Evolutionary conservation across 2,888 invertebrate genomes (phyloP), one percentile per base, ranked within the genome.

Genomic region (Molorchus minor): DNA sequence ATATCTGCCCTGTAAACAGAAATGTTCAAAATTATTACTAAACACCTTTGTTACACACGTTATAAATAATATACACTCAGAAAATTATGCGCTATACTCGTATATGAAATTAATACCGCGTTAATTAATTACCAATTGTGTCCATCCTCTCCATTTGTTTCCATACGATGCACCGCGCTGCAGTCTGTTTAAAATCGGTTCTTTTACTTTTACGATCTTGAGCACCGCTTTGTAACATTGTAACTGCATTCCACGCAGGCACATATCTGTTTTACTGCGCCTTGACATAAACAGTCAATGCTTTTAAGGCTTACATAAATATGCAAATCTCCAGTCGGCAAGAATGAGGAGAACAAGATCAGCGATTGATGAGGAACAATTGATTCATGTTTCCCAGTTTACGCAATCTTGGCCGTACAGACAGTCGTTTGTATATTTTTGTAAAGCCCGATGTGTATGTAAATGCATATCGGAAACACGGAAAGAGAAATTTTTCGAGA

Each of bases 241-340:
- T 35, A 3, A 35, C 35, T 35, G 12, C 35, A 35, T 47, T 35
- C 35, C 35, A 33, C 17, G 19, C 20, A 21, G 47, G n/a, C n/a
- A n/a, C 47, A 35, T 20, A 30, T 47, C 47, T 19, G 19, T 47
- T 47, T 36, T 36, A 47, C 47, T 47, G n/a, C 12, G 33, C 35
- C 47, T 47, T 20, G 47, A 35, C 55, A 56, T 56, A 56, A 56
- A 56, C 55, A 56, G 29, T 36, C 47, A 29, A 46, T 40, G 20
- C 20, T 17, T 47, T 56, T 33, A 17, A 47, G 35, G n/a, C 47
- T 20, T 38, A 47, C 55, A 56, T 56, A 56, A 56, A 56, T 56
- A 56, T 56, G 55, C 55, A 41, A 46, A 47, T 38, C 33, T n/a
- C 10, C 35, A 47, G 36, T 36, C 47, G 47, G 47, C 47, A 36